Conservation (phyloP, 2,797 vertebrate genomes). For the Fistularia tabacaria region DNA sequence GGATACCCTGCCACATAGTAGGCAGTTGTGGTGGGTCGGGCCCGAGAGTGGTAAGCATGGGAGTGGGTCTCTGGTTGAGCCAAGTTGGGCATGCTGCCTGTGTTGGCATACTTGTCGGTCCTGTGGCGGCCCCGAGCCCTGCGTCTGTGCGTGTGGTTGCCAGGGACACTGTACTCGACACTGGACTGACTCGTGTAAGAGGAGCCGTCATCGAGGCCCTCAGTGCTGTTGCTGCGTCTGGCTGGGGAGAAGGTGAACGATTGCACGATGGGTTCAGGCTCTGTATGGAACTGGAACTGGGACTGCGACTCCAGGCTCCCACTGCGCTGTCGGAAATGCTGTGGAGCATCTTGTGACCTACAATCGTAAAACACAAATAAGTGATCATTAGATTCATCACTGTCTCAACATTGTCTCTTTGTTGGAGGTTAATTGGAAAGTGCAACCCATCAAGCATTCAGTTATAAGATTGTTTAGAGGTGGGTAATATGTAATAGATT, state of each 20-base stretch:
- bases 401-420: no score
- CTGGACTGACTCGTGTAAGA: constrained; percentile 98
- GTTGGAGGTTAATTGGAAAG: no score
- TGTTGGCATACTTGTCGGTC: constrained; percentile 81
- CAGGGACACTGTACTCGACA: constrained; percentile 78
- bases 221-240: constrained; percentile 92
- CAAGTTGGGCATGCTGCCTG: constrained; percentile 96
- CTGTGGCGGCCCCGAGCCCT: constrained; percentile 81
- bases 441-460: no score
- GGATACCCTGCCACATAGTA: constrained; percentile 87
- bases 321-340: constrained; percentile 86
- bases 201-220: constrained; percentile 90
- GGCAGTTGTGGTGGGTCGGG: constrained; percentile 78
- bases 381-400: no score
- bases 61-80: constrained; percentile 81
- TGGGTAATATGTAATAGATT: no score
- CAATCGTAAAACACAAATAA: constrained; percentile 1
- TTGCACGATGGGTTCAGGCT: constrained; percentile 67
- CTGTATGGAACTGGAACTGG: constrained; percentile 76
- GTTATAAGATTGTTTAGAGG: no score
- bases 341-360: constrained; percentile 79
- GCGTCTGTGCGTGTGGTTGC: constrained; percentile 74
- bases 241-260: constrained; percentile 69
- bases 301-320: constrained; percentile 94
- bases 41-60: constrained; percentile 69